Percentiles rank a stretch among this genome's conserved stretches.
Evolutionary conservation across 2,797 vertebrate genomes (phyloP).

Genomic region (Spea hammondii): DNA sequence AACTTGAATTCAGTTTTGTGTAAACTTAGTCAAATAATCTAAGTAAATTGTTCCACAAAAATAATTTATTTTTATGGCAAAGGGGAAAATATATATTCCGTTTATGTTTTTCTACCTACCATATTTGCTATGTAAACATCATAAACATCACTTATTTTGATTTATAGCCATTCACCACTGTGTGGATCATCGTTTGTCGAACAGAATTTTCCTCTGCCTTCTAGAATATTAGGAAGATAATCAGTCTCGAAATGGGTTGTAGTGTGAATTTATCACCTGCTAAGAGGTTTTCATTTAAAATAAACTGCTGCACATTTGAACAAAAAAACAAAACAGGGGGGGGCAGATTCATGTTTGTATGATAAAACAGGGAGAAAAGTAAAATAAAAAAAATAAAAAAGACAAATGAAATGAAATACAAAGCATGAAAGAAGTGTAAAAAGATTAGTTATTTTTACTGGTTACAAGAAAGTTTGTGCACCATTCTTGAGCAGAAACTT

Average conservation of each 20-base stretch:
- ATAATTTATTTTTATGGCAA: slow-evolving; percentile 30
- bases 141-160: slow-evolving; percentile 42
- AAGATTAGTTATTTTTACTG: no score
- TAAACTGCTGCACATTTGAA: slow-evolving; percentile 26
- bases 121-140: slow-evolving; percentile 31
- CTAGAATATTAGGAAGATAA: slow-evolving; percentile 44
- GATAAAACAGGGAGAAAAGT: neutral
- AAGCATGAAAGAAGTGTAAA: neutral
- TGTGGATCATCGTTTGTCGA: slow-evolving; percentile 34
- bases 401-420: neutral
- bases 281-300: slow-evolving; percentile 45
- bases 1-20: no score
- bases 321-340: neutral
- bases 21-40: neutral
- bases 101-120: slow-evolving; percentile 10
- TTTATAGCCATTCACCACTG: slow-evolving; percentile 34
- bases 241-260: slow-evolving; percentile 37
- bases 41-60: neutral
- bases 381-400: neutral
- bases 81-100: slow-evolving; percentile 11
- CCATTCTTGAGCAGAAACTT: no score
- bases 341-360: neutral
- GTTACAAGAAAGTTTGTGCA: no score
- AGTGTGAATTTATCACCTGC: slow-evolving; percentile 45
- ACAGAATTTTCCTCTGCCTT: slow-evolving; percentile 30